Evolutionary conservation across 2,113 vertebrate genomes (phyloP).

Genomic region (Ptilonorhynchus violaceus): DNA sequence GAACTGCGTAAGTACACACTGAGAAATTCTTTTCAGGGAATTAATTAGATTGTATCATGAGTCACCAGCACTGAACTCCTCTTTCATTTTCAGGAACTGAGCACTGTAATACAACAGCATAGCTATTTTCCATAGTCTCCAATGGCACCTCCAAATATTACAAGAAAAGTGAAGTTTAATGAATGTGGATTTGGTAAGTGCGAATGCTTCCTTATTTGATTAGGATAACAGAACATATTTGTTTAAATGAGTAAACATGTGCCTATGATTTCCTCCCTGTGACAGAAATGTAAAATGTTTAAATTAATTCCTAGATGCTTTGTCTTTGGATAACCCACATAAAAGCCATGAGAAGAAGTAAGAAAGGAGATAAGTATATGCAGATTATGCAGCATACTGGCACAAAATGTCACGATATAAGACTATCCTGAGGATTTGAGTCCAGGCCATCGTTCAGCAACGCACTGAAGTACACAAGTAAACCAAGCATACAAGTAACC

Average conservation of each 20-base stretch:
- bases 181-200: not conserved
- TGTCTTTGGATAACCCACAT: not conserved
- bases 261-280: not conserved
- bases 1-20: not conserved
- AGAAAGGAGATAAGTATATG: not conserved
- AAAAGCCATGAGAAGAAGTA: not conserved
- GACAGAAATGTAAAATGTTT: not conserved
- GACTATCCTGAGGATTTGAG: not conserved
- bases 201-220: not conserved
- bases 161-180: not conserved
- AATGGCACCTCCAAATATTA: not conserved
- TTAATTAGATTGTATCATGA: constrained; percentile 35
- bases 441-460: not conserved
- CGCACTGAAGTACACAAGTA: not conserved
- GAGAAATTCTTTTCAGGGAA: constrained; percentile 26
- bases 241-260: not conserved
- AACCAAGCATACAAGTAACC: not conserved
- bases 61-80: not conserved
- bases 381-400: not conserved
- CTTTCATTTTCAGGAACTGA: constrained; percentile 6
- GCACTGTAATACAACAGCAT: not conserved
- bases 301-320: not conserved
- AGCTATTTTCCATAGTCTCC: not conserved
- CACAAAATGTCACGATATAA: not conserved
- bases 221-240: not conserved